Evolutionary conservation across 2,888 invertebrate genomes (phyloP), one percentile per base, ranked within the genome.

Genomic region (Crepidodera aurea): DNA sequence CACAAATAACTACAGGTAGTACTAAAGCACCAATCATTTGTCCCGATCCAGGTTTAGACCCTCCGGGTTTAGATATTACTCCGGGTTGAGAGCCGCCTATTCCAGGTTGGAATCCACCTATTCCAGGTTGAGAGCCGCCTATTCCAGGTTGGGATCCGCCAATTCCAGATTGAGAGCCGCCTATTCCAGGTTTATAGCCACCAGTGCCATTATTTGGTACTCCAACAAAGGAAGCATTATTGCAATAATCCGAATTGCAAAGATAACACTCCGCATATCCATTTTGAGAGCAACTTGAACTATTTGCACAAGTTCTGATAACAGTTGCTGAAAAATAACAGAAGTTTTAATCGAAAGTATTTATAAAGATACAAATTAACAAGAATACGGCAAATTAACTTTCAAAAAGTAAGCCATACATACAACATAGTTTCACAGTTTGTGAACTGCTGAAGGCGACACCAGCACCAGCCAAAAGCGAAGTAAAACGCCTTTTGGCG

Each of bases 51-150:
- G 42, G 42, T 42, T 42, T 42, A 1, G 39, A 39, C 18, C 18
- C 16, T 18, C 4, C 42, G 8, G 42, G 42, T 18, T 42, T 42
- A 1, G 42, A 18, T 19, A 8, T n/a, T 13, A 42, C 42, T 16
- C 42, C 42, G 16, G 42, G 42, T 3, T 42, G 42, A 16, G 15
- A 42, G 5, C 16, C 42, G 4, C 42, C 18, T 8, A 8, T 10
- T 42, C 42, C 42, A 42, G 42, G 42, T 8, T 39, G 39, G 3
- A 12, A 39, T 39, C 39, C 39, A 12, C n/a, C n/a, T n/a, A n/a
- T n/a, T n/a, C 4, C 34, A 34, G 34, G 34, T 34, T 34, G 34
- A 1, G 39, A 4, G 1, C 39, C 39, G 10, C 7, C 18, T 8
- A 8, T 10, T 42, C 42, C 42, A 42, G 42, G 42, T 8, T 39